A percentile compares a stretch with the other conserved stretches of the same genome.
Conservation (phyloP, 92 coral and sea anemone genomes). For the Umimayanthus chanpuru region DNA sequence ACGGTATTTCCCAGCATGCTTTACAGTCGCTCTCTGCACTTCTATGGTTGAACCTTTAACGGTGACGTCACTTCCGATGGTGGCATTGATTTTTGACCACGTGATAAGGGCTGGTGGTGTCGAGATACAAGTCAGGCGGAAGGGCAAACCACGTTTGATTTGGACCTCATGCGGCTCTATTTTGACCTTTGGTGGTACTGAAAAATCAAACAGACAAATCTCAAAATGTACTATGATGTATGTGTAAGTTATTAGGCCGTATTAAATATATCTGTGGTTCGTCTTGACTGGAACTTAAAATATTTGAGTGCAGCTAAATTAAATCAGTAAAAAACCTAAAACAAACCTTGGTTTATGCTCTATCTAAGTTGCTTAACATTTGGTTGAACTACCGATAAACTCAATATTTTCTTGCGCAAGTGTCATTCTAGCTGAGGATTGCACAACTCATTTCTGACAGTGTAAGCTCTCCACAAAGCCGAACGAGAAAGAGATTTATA, state of each 20-base stretch:
- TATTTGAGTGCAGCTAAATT: not conserved
- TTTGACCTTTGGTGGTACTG: conserved; percentile 70
- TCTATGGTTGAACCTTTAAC: conserved; percentile 48
- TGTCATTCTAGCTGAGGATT: too few relatives aligned
- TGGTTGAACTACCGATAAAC: too few relatives aligned
- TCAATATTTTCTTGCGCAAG: too few relatives aligned
- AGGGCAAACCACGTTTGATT: conserved; percentile 59
- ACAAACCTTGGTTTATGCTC: too few relatives aligned
- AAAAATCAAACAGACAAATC: not conserved
- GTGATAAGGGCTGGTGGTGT: conserved; percentile 64
- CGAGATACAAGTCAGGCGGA: conserved; percentile 64
- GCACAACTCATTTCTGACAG: too few relatives aligned
- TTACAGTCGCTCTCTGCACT: conserved; percentile 49
- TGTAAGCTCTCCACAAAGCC: too few relatives aligned
- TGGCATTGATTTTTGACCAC: conserved; percentile 77
- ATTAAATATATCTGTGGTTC: not conserved
- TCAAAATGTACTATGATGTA: not conserved
- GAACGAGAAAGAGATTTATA: too few relatives aligned
- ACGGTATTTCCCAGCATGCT: conserved; percentile 84
- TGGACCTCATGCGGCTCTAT: conserved; percentile 67
- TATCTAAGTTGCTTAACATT: not conserved
- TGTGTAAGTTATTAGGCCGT: not conserved
- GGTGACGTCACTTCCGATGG: conserved; percentile 50
- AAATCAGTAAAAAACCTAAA: not conserved
- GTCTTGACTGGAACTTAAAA: too few relatives aligned